phyloP scores from a whole-genome alignment of 92 coral and sea anemone genomes.

The Chrysogorgia sp. region DNA sequence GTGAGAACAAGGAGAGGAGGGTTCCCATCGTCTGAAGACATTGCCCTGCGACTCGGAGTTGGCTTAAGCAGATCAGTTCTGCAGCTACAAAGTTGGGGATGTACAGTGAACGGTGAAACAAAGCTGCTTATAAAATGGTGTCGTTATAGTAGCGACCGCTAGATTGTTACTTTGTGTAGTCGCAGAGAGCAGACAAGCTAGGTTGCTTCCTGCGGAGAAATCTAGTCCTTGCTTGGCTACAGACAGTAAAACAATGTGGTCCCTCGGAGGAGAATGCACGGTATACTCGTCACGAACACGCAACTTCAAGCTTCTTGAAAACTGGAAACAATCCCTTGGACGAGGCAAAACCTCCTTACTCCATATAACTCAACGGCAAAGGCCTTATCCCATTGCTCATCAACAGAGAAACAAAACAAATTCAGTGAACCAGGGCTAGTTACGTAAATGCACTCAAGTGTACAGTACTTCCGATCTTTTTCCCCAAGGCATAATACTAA shows the following conservation, averaged over 20 bases:
- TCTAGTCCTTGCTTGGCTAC: too few species aligned
- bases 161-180: too few species aligned
- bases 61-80: background rate
- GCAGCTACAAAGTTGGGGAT: background rate
- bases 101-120: too few species aligned
- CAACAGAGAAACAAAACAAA: constrained; percentile 18
- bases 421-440: constrained; percentile 30
- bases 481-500: constrained; percentile 42
- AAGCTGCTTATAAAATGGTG: too few species aligned
- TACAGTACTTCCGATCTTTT: background rate
- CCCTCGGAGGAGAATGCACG: too few species aligned
- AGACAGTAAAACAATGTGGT: too few species aligned
- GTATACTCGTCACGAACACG: too few species aligned
- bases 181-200: too few species aligned
- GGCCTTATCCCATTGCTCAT: background rate
- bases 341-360: background rate
- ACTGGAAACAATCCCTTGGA: too few species aligned
- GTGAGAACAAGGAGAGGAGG: constrained; percentile 14
- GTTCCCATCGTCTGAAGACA: constrained; percentile 1
- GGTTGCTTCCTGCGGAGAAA: too few species aligned
- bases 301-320: too few species aligned
- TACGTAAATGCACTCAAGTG: constrained; percentile 45
- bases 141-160: too few species aligned
- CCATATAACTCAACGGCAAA: background rate
- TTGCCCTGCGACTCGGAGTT: background rate